Conservation (phyloP, 2,113 vertebrate species). For the Acrocephalus kingi region DNA sequence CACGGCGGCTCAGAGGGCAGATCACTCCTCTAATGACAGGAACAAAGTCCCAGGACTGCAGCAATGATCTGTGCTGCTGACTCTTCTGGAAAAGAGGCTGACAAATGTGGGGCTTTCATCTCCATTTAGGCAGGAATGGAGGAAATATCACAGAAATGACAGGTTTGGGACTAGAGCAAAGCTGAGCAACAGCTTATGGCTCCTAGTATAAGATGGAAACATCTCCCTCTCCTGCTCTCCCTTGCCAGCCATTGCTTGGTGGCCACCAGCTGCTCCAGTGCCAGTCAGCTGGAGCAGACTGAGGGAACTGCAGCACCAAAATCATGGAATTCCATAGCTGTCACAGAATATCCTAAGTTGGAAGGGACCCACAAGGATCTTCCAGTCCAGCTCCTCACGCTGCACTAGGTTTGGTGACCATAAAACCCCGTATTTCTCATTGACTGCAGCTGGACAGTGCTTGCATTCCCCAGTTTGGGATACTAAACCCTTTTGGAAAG, state of each 20-base stretch:
- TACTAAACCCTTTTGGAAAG: neutral
- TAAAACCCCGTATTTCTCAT: accelerated
- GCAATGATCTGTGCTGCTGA: neutral
- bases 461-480: neutral
- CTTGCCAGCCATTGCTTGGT: neutral
- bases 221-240: neutral
- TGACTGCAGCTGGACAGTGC: neutral
- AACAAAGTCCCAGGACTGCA: neutral
- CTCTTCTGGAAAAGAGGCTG: neutral
- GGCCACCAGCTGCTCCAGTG: neutral
- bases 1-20: neutral
- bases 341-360: neutral
- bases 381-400: neutral
- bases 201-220: neutral
- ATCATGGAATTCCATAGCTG: neutral
- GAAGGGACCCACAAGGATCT: neutral
- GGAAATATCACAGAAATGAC: neutral
- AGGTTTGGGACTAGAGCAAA: neutral
- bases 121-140: neutral
- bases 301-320: neutral
- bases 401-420: neutral
- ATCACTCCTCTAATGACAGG: neutral
- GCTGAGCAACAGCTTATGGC: neutral
- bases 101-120: accelerated
- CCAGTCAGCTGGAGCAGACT: neutral